A percentile compares a stretch with the other conserved stretches of the same genome.
Evolutionary conservation across 2,113 vertebrate species (phyloP).

Genomic region (Myrmecophaga tridactyla): DNA sequence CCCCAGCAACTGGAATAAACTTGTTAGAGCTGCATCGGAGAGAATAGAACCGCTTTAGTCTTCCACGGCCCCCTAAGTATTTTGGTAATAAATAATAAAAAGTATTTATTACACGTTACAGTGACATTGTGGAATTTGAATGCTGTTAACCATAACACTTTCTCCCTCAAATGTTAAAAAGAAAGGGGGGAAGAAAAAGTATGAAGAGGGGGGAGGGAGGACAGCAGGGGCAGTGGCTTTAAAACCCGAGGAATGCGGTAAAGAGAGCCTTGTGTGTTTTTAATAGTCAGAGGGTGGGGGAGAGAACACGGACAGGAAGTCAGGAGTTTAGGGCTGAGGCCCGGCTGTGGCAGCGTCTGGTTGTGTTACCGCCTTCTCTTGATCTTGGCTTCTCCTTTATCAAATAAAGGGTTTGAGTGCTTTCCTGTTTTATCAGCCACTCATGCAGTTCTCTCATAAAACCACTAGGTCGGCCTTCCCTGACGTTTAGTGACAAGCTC

Average conservation of each 20-base stretch:
- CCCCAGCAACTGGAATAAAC: neutral
- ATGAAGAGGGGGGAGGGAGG: neutral
- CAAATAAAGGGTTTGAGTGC: neutral
- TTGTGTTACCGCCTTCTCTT: slow-evolving; percentile 23
- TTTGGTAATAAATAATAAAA: slow-evolving; percentile 69
- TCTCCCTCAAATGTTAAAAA: slow-evolving; percentile 63
- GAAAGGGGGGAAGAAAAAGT: slow-evolving; percentile 48
- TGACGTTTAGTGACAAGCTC: neutral
- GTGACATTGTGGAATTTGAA: slow-evolving; percentile 63
- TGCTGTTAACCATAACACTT: slow-evolving; percentile 57
- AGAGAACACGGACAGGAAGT: slow-evolving; percentile 14
- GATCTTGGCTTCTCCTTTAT: neutral
- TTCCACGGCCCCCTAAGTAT: slow-evolving; percentile 20
- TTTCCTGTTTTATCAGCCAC: neutral
- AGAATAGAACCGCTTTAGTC: slow-evolving; percentile 32
- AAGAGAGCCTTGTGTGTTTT: slow-evolving; percentile 57
- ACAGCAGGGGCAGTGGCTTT: slow-evolving; percentile 43
- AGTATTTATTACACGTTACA: slow-evolving; percentile 59
- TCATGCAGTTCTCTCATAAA: neutral
- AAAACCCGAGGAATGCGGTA: slow-evolving; percentile 59
- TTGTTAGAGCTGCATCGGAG: slow-evolving; percentile 25
- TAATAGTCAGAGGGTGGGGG: slow-evolving; percentile 6
- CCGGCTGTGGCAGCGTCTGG: slow-evolving; percentile 42
- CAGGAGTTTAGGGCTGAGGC: slow-evolving; percentile 24
- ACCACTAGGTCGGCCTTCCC: neutral